Evolutionary conservation across 2,113 vertebrate genomes (phyloP), one percentile per base, ranked within the genome.

Genomic region (Nyctereutes procyonoides): DNA sequence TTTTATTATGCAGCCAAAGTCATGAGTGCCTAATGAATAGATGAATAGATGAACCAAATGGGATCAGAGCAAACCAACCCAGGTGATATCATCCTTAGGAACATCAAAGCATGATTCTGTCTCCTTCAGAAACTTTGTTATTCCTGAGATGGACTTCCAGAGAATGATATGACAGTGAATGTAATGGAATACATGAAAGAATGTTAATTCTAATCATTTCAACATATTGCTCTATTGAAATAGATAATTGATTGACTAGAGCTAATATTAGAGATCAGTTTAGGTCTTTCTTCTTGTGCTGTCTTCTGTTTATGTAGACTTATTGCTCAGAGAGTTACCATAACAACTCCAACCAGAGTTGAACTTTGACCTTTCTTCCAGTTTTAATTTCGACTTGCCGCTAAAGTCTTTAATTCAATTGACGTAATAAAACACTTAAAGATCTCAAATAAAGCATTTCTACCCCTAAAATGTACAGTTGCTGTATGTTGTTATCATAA

Each of bases 331-430:
- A 92, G 82, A 82, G 87, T 88, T 93, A 30, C 62, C 83, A 38
- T 96, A 93, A 87, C 86, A 94, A 95, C 67, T 69, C 32, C 24
- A 88, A 60, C 32, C 71, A 93, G 74, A 96, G 71, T 26, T 96
- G 85, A 94, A 95, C 88, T 94, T 97, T 96, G 84, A 97, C 86
- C 55, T 93, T 96, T 60, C 35, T 60, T 97, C 88, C 62, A 92
- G 71, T 88, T 97, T 95, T 93, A 84, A 82, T 97, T 96, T 85
- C 8, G 4, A 92, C 58, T 90, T 92, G 28, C 38, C 92, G 94
- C 8, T 35, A 26, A 26, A 89, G 86, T 94, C 84, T 88, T 93
- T 95, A 88, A 90, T 94, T 90, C 94, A 86, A 73, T 43, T 22
- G n/a, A 94, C 17, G 55, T 62, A 92, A 93, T 90, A 89, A 93